These are phyloP conservation scores for Nyctereutes procyonoides DNA, from an alignment of 2,113 vertebrate genomes.

Conservation along the genomic window DNA sequence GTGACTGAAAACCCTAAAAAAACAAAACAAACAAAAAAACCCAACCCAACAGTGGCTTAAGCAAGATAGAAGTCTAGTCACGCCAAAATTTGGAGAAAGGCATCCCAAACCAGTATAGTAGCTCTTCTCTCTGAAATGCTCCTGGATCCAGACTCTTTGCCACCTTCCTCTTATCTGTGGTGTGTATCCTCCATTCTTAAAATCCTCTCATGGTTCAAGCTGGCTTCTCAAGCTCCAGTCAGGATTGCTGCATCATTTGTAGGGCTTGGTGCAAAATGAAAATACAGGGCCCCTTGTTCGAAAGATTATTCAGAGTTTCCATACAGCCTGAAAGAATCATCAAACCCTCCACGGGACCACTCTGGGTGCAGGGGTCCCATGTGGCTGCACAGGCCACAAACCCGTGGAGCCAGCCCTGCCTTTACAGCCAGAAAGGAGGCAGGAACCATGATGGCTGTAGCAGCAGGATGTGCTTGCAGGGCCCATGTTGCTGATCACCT, in stretches of 20 bases:
- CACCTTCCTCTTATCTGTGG: not conserved
- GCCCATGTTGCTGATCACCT: not conserved
- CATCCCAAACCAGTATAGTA: not conserved
- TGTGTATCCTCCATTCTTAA: not conserved
- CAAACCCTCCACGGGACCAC: not conserved
- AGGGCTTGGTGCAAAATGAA: not conserved
- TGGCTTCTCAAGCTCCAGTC: not conserved
- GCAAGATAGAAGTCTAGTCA: not conserved
- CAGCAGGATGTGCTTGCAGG: no score
- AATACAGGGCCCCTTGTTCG: not conserved
- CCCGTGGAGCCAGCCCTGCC: not conserved
- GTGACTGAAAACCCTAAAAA: not conserved
- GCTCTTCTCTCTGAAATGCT: not conserved
- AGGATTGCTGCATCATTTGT: not conserved
- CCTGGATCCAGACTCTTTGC: not conserved
- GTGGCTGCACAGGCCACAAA: not conserved
- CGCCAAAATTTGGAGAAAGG: not conserved
- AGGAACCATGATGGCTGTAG: no score
- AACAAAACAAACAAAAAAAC: not conserved
- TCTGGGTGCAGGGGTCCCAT: not conserved
- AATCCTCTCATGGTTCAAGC: not conserved
- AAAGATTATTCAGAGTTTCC: conserved; percentile 22
- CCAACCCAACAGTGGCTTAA: not conserved
- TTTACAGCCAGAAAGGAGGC: not conserved
- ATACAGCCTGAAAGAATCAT: not conserved